Evolutionary conservation across 2,113 vertebrate genomes (phyloP).

Genomic region (Cervus canadensis): DNA sequence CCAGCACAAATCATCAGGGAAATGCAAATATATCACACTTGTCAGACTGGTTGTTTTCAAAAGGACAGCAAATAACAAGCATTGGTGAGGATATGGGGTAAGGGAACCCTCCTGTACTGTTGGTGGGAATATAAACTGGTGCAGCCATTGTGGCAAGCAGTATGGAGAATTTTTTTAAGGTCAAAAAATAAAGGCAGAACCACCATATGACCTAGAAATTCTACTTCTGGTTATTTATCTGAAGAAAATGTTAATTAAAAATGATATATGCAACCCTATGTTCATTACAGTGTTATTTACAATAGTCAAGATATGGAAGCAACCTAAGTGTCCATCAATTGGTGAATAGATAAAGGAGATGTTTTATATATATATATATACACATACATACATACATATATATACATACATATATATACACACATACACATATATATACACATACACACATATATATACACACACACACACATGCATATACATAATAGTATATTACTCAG

Average conservation of each 20-base stretch:
- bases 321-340: background rate
- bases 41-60: background rate
- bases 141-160: background rate
- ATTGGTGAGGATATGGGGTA: background rate
- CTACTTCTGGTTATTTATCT: background rate
- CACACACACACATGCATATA: background rate
- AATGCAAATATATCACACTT: background rate
- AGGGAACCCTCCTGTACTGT: background rate
- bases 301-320: background rate
- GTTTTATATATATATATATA: background rate
- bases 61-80: background rate
- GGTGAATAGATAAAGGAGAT: background rate
- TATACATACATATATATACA: fast-evolving
- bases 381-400: fast-evolving
- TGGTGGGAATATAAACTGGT: background rate
- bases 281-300: background rate
- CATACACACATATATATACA: background rate
- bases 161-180: background rate
- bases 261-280: background rate
- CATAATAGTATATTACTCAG: background rate
- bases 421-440: fast-evolving
- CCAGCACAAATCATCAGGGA: background rate
- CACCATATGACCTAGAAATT: background rate
- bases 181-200: background rate
- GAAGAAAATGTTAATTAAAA: background rate